phyloP scores from a whole-genome alignment of 2,113 vertebrate genomes.

The Delphinus delphis region DNA sequence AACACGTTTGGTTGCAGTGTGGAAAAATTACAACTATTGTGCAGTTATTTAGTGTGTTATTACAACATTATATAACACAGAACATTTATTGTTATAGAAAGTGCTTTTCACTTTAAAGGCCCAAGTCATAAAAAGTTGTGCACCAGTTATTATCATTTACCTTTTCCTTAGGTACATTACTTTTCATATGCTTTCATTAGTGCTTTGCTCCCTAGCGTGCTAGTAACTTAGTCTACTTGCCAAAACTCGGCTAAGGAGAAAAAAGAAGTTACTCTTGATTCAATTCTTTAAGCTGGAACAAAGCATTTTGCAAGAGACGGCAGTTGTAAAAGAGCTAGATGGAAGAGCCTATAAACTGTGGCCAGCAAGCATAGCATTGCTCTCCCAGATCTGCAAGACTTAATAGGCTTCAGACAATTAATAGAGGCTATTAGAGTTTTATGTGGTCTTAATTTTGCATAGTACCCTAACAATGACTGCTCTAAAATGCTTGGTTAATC shows the following conservation, averaged over 20 bases:
- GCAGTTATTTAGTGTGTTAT: slow-evolving; percentile 70
- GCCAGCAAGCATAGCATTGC: not conserved
- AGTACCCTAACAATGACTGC: not conserved
- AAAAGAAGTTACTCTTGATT: slow-evolving; percentile 37
- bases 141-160: slow-evolving; percentile 69
- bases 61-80: slow-evolving; percentile 50
- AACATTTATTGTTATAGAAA: slow-evolving; percentile 70
- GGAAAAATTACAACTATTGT: slow-evolving; percentile 55
- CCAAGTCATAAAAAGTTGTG: slow-evolving; percentile 68
- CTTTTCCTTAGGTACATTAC: slow-evolving; percentile 58
- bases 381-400: not conserved
- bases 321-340: slow-evolving; percentile 25
- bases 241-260: slow-evolving; percentile 50
- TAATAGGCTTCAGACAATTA: slow-evolving; percentile 45
- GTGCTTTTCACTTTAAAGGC: slow-evolving; percentile 59
- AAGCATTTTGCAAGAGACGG: slow-evolving; percentile 2
- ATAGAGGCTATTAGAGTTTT: slow-evolving; percentile 16
- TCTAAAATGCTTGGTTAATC: slow-evolving; percentile 50
- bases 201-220: slow-evolving; percentile 43
- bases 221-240: slow-evolving; percentile 47
- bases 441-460: slow-evolving; percentile 44
- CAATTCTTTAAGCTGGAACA: slow-evolving; percentile 41
- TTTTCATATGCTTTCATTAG: slow-evolving; percentile 73
- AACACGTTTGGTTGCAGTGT: not conserved
- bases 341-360: not conserved